A percentile compares a stretch with the other conserved stretches of the same genome.
These are phyloP conservation scores for Emydura subglobosa DNA, from an alignment of 2,113 vertebrate genomes.

Conservation along the genomic window DNA sequence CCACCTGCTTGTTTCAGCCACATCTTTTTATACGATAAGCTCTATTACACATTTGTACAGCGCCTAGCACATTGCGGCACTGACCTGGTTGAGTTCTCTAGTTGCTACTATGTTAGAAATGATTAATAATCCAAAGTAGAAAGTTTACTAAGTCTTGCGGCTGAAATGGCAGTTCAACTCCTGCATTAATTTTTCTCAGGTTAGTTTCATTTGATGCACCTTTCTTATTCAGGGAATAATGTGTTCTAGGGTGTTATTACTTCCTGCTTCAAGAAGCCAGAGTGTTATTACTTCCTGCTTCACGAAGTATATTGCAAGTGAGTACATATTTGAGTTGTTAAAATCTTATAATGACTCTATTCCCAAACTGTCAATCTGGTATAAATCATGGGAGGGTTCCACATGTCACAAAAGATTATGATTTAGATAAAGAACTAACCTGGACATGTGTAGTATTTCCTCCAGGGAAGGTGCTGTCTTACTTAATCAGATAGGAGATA, in stretches of 20 bases:
- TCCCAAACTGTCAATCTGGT: neutral
- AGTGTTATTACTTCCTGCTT: neutral
- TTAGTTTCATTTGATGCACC: neutral
- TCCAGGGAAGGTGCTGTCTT: neutral
- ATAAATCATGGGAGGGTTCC: neutral
- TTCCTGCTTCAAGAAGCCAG: neutral
- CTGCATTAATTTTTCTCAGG: neutral
- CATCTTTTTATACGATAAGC: neutral
- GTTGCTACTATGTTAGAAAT: neutral
- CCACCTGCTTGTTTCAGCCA: neutral
- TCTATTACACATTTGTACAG: neutral
- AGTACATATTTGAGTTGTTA: neutral
- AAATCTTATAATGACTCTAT: neutral
- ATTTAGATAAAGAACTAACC: neutral
- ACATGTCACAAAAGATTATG: neutral
- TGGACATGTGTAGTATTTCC: neutral
- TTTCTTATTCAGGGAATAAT: neutral
- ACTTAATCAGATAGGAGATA: slow-evolving; percentile 10
- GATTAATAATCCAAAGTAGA: neutral
- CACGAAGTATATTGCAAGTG: neutral
- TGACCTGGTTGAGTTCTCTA: neutral
- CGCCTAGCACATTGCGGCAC: neutral
- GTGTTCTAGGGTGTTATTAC: neutral
- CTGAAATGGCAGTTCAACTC: neutral
- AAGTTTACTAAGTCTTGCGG: neutral